These are phyloP conservation scores for Dryomyza anilis DNA, from an alignment of 2,888 invertebrate genomes.

Conservation along the genomic window DNA sequence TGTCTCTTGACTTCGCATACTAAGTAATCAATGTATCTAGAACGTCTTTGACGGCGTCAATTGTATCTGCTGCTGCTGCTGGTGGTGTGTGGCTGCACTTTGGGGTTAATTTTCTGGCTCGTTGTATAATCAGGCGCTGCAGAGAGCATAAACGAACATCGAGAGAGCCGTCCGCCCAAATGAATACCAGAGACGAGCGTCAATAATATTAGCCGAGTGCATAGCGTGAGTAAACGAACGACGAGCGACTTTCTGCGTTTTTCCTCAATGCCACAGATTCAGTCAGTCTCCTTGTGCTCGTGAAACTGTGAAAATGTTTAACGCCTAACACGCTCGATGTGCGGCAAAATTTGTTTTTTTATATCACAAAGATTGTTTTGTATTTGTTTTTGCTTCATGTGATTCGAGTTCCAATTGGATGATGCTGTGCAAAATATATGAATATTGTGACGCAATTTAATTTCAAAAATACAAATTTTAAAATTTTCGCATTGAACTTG, in stretches of 20 bases:
- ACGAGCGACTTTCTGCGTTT: conserved; percentile 26
- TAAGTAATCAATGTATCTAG: conserved; percentile 12
- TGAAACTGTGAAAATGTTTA: conserved; percentile 56
- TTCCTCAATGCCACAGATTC: no score
- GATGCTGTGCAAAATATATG: no score
- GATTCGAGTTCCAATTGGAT: no score
- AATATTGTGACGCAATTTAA: no score
- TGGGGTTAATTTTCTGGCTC: conserved; percentile 21
- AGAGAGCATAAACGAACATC: background rate
- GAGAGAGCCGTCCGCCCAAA: background rate
- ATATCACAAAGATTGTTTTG: no score
- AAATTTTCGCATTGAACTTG: no score
- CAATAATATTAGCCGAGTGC: no score
- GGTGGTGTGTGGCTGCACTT: conserved; percentile 1
- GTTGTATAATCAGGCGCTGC: conserved; percentile 16
- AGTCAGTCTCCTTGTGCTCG: conserved; percentile 55
- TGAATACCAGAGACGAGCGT: background rate
- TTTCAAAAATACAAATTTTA: no score
- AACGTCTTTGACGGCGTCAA: no score
- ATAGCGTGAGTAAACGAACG: background rate
- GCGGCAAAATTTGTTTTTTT: no score
- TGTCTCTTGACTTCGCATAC: background rate
- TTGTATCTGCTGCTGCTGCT: background rate
- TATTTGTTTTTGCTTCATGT: no score
- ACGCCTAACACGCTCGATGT: no score